Conservation (phyloP, 2,888 invertebrate species). For the Caenorhabditis sp. region DNA sequence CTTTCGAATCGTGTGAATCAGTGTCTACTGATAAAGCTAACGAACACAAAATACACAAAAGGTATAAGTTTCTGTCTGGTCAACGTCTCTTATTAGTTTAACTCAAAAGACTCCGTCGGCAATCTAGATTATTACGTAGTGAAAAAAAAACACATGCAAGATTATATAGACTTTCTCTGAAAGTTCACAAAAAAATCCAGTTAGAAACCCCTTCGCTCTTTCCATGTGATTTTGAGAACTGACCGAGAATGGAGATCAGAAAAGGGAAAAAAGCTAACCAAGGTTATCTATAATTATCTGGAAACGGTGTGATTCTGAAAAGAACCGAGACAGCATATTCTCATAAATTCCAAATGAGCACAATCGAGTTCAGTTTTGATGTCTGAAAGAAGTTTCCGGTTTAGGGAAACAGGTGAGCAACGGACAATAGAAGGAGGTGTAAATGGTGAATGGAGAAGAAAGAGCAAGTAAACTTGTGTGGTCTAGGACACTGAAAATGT, state of each 20-base stretch:
- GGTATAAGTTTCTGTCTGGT: conserved; percentile 16
- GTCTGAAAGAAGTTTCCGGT: conserved; percentile 27
- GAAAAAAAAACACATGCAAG: conserved; percentile 15
- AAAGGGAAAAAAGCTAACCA: conserved; percentile 20
- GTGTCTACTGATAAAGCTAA: no score
- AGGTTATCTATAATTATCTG: conserved; percentile 34
- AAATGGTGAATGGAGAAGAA: conserved; percentile 8
- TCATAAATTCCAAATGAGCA: background rate
- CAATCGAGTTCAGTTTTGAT: conserved; percentile 28
- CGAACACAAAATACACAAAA: background rate
- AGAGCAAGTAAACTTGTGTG: background rate
- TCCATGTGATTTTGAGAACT: conserved; percentile 6
- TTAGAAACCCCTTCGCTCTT: background rate
- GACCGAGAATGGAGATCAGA: conserved; percentile 10
- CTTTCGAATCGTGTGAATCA: no score
- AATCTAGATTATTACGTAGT: conserved; percentile 40
- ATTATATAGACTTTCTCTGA: background rate
- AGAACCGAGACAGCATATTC: background rate
- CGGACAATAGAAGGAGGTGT: conserved; percentile 8
- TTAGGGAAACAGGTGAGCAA: conserved; percentile 23
- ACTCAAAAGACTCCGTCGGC: conserved; percentile 26
- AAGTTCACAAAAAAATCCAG: background rate
- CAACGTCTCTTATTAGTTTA: conserved; percentile 2
- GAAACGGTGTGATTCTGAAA: conserved; percentile 19
- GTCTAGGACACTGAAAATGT: conserved; percentile 10